Evolutionary conservation across 2,888 invertebrate genomes (phyloP).

Genomic region (Amorpha juglandis): DNA sequence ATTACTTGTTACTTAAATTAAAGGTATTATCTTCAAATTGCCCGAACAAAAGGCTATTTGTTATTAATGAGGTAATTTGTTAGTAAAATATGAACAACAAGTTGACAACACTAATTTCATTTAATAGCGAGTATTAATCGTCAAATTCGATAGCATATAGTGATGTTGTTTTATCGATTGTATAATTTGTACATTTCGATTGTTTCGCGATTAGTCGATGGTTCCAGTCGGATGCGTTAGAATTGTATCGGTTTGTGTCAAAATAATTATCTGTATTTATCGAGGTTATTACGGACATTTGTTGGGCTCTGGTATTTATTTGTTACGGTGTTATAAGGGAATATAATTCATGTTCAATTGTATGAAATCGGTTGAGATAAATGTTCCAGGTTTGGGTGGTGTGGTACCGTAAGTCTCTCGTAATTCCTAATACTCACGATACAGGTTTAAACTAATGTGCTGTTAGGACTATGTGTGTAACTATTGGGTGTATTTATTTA

Average conservation of each 20-base stretch:
- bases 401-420: too few species aligned
- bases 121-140: slow-evolving; percentile 27
- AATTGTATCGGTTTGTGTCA: slow-evolving; percentile 2
- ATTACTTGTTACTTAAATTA: too few species aligned
- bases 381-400: too few species aligned
- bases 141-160: slow-evolving; percentile 26
- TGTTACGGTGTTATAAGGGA: not conserved
- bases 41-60: too few species aligned
- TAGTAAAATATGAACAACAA: not conserved
- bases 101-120: not conserved
- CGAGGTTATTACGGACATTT: not conserved
- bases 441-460: too few species aligned
- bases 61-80: too few species aligned
- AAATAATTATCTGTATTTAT: slow-evolving; percentile 1
- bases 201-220: slow-evolving; percentile 16
- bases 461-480: too few species aligned
- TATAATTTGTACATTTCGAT: slow-evolving; percentile 23
- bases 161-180: slow-evolving; percentile 26
- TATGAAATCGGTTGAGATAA: too few species aligned
- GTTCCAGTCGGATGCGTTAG: not conserved
- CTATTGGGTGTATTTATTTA: too few species aligned
- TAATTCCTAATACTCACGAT: too few species aligned
- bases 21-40: too few species aligned
- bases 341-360: not conserved
- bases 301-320: not conserved